These are phyloP conservation scores for Xyliphius kryptos DNA, from an alignment of 2,113 vertebrate species.

Conservation along the genomic window DNA sequence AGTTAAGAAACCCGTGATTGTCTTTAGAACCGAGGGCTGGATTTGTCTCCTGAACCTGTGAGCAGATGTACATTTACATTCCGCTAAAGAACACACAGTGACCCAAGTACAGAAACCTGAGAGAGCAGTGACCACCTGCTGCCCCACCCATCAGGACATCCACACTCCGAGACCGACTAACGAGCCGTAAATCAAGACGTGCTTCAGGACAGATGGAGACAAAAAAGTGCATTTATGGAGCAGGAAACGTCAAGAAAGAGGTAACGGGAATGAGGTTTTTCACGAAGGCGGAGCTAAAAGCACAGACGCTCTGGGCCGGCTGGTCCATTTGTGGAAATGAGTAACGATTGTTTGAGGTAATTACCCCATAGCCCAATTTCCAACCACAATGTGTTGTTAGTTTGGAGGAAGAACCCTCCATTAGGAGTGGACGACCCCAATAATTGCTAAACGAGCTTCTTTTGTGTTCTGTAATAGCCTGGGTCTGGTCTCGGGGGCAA, in stretches of 20 bases:
- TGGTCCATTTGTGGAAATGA: constrained; percentile 42
- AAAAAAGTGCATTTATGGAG: constrained; percentile 4
- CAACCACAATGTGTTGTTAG: constrained; percentile 43
- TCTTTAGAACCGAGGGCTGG: too few species aligned
- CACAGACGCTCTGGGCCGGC: constrained; percentile 8
- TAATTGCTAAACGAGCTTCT: constrained; percentile 56
- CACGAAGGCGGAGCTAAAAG: too few species aligned
- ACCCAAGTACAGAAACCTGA: constrained; percentile 1
- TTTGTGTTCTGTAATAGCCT: constrained; percentile 54
- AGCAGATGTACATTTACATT: neutral
- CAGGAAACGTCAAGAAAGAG: neutral
- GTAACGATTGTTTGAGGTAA: constrained; percentile 54
- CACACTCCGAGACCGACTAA: constrained; percentile 2
- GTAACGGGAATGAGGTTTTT: too few species aligned
- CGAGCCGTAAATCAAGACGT: constrained; percentile 6
- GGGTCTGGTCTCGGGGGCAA: constrained; percentile 49
- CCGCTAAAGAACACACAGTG: neutral
- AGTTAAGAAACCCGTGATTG: too few species aligned
- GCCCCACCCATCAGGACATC: neutral
- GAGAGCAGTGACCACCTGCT: neutral
- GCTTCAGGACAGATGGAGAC: constrained; percentile 12
- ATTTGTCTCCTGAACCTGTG: too few species aligned
- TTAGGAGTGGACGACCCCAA: constrained; percentile 49
- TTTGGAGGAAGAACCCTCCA: constrained; percentile 24
- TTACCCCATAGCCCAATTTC: constrained; percentile 56